Base-by-base conservation (phyloP, 1,140 invertebrate species). In the Melipona quadrifasciata region DNA sequence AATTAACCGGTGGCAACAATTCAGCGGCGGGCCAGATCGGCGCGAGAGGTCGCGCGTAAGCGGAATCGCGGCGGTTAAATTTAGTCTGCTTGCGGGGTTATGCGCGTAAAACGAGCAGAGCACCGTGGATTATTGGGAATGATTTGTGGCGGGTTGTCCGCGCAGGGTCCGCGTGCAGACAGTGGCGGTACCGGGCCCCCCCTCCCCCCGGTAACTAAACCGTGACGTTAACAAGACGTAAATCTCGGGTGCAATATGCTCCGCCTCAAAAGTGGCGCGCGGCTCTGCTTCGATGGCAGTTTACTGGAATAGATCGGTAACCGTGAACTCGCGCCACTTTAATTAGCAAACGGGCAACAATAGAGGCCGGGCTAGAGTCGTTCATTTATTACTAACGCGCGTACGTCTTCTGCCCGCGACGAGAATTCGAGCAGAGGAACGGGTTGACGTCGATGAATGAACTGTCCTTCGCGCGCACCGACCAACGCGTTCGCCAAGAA, bases 141-240 rank as follows among this genome's bases (percentile, higher is more conserved):
- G 89, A 90, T 90, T 90, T 89, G 89, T 87, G 68, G 89, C 47
- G 55, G 31, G 76, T 86, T 51, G 82, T 86, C 76, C 82, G 67
- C 83, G 53, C 39, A 47, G 39, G 55, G 65, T 27, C 57, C 73
- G 78, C 24, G 76, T 57, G 65, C 77, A 73, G 61, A 75, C 64
- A 80, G 75, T 64, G 58, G 39, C 39, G 21, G n/a, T 12, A 19
- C 27, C 21, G 31, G 39, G n/a, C 21, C n/a, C n/a, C n/a, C n/a
- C n/a, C n/a, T n/a, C n/a, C n/a, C n/a, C n/a, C 76, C 47, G 31
- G 79, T 76, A 90, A 87, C 85, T 87, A 89, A 90, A 90, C 81
- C 82, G 75, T 89, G 88, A 90, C 88, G 82, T 89, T 89, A 90
- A 90, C 89, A 87, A 90, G 89, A 90, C 88, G 86, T 90, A 89